Percentiles rank a stretch among this genome's conserved stretches.
Evolutionary conservation across 2,797 vertebrate species (phyloP).

Genomic region (Silurus aristotelis): DNA sequence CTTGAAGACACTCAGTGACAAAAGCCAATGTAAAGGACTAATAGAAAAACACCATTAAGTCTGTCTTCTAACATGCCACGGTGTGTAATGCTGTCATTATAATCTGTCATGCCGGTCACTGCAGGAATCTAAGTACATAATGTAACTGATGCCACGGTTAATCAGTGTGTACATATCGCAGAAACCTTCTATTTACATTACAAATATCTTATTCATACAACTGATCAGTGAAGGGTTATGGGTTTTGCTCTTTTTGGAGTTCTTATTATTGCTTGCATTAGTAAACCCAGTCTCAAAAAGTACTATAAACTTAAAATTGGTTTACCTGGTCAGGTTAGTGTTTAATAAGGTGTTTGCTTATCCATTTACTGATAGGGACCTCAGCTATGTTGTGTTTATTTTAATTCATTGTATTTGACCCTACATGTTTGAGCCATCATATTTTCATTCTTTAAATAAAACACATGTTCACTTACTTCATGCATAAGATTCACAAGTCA

Average conservation of each 20-base stretch:
- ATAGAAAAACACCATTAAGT: conserved; percentile 16
- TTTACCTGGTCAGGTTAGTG: not conserved
- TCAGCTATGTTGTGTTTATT: conserved; percentile 31
- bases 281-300: not conserved
- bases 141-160: conserved; percentile 58
- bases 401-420: conserved; percentile 14
- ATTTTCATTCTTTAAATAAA: not conserved
- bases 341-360: not conserved
- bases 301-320: not conserved
- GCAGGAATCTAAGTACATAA: conserved; percentile 29
- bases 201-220: too few relatives aligned
- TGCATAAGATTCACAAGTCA: not conserved
- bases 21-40: conserved; percentile 21
- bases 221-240: too few relatives aligned
- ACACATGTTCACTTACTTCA: not conserved
- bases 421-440: too few relatives aligned
- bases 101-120: conserved; percentile 3
- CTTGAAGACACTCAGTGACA: conserved; percentile 15
- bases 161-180: conserved; percentile 44
- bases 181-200: not conserved
- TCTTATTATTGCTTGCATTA: not conserved
- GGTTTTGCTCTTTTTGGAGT: too few relatives aligned
- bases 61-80: conserved; percentile 29
- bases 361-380: not conserved
- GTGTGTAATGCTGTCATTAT: conserved; percentile 36